Conservation (phyloP, 1,140 invertebrate genomes). For the Sycophaga agraensis region DNA sequence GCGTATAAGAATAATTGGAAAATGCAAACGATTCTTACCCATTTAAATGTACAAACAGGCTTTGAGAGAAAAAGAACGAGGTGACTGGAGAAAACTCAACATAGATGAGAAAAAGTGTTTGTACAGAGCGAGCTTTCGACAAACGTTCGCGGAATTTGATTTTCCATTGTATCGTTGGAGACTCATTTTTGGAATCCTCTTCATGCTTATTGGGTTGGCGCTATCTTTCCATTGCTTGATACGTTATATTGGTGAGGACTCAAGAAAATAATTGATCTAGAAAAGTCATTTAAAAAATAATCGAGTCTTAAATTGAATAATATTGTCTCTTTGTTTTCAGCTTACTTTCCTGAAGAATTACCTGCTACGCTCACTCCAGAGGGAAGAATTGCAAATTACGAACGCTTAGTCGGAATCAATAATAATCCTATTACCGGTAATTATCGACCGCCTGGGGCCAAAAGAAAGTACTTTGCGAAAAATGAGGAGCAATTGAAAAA, state of each 20-base stretch:
- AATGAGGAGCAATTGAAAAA: too few relatives aligned
- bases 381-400: slow-evolving; percentile 32
- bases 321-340: too few relatives aligned
- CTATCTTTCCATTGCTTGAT: too few relatives aligned
- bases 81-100: slow-evolving; percentile 67
- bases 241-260: too few relatives aligned
- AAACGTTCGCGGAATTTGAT: slow-evolving; percentile 65
- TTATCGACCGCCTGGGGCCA: slow-evolving; percentile 31
- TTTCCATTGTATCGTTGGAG: too few relatives aligned
- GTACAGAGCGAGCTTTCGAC: slow-evolving; percentile 68
- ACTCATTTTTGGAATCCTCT: too few relatives aligned
- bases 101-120: slow-evolving; percentile 69
- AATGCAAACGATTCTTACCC: neutral
- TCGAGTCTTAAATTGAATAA: too few relatives aligned
- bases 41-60: slow-evolving; percentile 48
- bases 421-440: slow-evolving; percentile 14
- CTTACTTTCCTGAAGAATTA: too few relatives aligned
- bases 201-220: too few relatives aligned
- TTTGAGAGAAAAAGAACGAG: slow-evolving; percentile 67
- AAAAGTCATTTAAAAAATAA: too few relatives aligned
- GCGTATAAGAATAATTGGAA: too few relatives aligned
- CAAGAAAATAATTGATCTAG: too few relatives aligned
- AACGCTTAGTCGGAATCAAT: slow-evolving; percentile 30
- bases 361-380: slow-evolving; percentile 31
- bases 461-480: slow-evolving; percentile 18